These are phyloP conservation scores for Chondrilla cf. caribensis DNA, from an alignment of 37 sponge, comb jelly and placozoan genomes.

Conservation along the genomic window DNA sequence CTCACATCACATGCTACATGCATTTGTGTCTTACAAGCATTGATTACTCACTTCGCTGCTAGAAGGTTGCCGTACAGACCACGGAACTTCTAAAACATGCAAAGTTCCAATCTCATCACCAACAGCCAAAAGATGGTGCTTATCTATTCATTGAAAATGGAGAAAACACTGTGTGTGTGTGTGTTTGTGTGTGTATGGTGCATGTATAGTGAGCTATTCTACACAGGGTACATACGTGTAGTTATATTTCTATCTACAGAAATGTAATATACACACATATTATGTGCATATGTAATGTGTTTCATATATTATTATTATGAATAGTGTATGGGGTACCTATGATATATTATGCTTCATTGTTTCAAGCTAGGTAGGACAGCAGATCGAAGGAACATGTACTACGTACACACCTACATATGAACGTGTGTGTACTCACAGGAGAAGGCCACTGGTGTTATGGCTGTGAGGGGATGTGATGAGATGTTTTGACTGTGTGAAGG, in stretches of 20 bases:
- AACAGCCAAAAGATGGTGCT: slow-evolving; percentile 87
- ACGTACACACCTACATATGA: no score
- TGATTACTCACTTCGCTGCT: slow-evolving; percentile 63
- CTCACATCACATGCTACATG: no score
- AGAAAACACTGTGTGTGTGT: not conserved
- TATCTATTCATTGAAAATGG: slow-evolving; percentile 31
- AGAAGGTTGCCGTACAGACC: slow-evolving; percentile 82
- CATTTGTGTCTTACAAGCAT: not conserved
- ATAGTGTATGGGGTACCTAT: no score
- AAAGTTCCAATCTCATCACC: slow-evolving; percentile 92
- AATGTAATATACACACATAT: no score
- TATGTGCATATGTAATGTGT: no score
- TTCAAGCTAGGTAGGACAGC: no score
- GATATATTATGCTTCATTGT: no score
- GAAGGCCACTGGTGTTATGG: slow-evolving; percentile 58
- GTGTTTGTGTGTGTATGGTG: no score
- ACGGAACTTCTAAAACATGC: slow-evolving; percentile 89
- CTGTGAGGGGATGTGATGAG: slow-evolving; percentile 76
- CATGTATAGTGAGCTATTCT: not conserved
- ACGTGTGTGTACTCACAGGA: slow-evolving; percentile 42
- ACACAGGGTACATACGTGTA: no score
- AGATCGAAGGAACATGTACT: no score
- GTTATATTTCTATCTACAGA: no score
- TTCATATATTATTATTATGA: no score
- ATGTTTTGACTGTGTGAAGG: slow-evolving; percentile 89